A percentile compares a stretch with the other conserved stretches of the same genome.
These are phyloP conservation scores for Saccostrea glomerata DNA, from an alignment of 1,140 invertebrate species.

Conservation along the genomic window DNA sequence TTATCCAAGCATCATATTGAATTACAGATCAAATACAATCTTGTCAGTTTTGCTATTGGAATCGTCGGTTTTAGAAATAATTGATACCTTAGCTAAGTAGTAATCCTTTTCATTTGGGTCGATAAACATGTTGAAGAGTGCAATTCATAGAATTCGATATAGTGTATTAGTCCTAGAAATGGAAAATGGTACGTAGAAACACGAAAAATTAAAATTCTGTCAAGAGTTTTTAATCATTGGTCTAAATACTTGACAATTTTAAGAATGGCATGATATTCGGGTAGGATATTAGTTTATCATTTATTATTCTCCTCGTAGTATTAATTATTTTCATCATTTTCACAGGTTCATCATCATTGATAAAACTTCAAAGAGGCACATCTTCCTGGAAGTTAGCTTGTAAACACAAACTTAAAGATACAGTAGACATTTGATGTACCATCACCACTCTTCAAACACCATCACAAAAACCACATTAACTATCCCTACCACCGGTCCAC, in stretches of 20 bases:
- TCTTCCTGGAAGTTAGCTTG: too few relatives aligned
- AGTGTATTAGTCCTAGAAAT: neutral
- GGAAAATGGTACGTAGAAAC: neutral
- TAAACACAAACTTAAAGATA: too few relatives aligned
- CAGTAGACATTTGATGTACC: too few relatives aligned
- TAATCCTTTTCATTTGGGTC: neutral
- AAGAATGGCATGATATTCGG: neutral
- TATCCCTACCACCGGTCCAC: too few relatives aligned
- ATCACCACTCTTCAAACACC: too few relatives aligned
- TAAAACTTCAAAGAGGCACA: too few relatives aligned
- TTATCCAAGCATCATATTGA: neutral
- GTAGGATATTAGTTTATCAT: neutral
- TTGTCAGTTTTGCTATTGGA: neutral
- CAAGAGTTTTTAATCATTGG: neutral
- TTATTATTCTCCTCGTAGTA: too few relatives aligned
- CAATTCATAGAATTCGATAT: neutral
- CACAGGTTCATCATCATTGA: too few relatives aligned
- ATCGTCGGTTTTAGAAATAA: neutral
- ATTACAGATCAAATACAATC: constrained; percentile 10
- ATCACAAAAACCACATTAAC: too few relatives aligned
- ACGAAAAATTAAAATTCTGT: neutral
- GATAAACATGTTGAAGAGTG: neutral
- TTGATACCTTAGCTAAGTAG: neutral
- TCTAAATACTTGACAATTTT: neutral
- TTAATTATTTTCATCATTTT: too few relatives aligned